Evolutionary conservation across 2,888 invertebrate genomes (phyloP), one percentile per base, ranked within the genome.

Genomic region (Diaprepes abbreviatus): DNA sequence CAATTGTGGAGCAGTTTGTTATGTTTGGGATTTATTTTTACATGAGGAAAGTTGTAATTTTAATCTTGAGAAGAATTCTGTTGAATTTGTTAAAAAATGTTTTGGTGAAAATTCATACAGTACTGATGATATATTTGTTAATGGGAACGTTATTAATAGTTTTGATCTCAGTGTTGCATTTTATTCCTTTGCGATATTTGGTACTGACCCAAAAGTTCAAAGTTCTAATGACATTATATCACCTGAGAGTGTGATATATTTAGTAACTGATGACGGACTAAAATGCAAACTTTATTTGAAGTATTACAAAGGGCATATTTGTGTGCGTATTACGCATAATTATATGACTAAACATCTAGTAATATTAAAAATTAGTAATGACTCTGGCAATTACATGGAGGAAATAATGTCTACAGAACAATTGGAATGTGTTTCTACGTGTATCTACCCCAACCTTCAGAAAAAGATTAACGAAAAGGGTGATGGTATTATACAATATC

Each of bases 231-330:
- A 24, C 9, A 7, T 28, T 6, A 12, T 14, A 16, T 28, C 48
- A 24, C 48, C 21, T 24, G 48, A 48, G 24, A 21, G n/a, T n/a
- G 12, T 28, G 24, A 48, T 52, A 16, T 52, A 52, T n/a, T 16
- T 52, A 14, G 5, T 52, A 14, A 52, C 28, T 7, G 33, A 52
- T 52, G 52, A 52, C 5, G 52, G 52, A 14, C 31, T 31, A 31
- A 31, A 52, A 16, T 52, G 52, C 9, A 52, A 52, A 33, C n/a
- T 48, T 14, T 40, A 40, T 40, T 40, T 9, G 16, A 40, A 40
- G 10, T 17, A 17, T 40, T 16, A 17, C 0, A 17, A 17, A 17
- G 9, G 17, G 17, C 1, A 40, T 7, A 17, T 40, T 17, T 40
- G 9, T 17, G 10, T 17, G 16, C 40, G 40, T 14, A 14, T 40